Evolutionary conservation across 2,113 vertebrate genomes (phyloP).

Genomic region (Alligator mississippiensis): DNA sequence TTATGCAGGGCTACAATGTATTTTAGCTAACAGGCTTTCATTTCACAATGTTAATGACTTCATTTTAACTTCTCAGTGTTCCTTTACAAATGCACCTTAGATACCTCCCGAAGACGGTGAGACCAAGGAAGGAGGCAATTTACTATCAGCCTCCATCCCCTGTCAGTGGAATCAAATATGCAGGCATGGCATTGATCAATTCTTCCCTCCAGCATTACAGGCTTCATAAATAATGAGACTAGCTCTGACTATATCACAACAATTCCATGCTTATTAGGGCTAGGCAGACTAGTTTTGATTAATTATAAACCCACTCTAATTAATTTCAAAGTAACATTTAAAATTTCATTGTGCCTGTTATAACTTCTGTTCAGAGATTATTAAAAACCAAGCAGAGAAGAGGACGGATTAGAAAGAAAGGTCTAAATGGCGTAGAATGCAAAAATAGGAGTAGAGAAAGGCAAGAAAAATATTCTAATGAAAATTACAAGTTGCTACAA

Average conservation of each 20-base stretch:
- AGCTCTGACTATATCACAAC: constrained; percentile 27
- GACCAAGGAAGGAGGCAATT: not conserved
- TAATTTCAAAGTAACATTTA: constrained; percentile 6
- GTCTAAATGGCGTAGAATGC: not conserved
- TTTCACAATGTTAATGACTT: too few relatives aligned
- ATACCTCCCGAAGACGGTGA: not conserved
- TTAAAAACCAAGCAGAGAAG: not conserved
- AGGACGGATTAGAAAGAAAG: not conserved
- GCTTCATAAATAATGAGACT: not conserved
- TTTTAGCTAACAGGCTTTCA: too few relatives aligned
- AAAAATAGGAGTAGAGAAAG: not conserved
- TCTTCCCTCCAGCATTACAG: constrained; percentile 27
- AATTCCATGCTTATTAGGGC: constrained; percentile 34
- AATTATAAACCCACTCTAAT: not conserved
- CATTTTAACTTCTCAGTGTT: not conserved
- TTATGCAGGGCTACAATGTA: too few relatives aligned
- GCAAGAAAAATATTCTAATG: not conserved
- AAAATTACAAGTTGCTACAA: not conserved
- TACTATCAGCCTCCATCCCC: constrained; percentile 8
- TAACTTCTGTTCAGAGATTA: rapidly evolving
- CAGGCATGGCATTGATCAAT: constrained; percentile 41
- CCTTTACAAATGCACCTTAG: rapidly evolving
- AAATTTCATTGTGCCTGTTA: not conserved
- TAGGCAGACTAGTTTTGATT: constrained; percentile 31
- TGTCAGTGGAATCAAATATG: not conserved